Base-by-base conservation (phyloP, 2,797 vertebrate genomes). In the Cirrhinus mrigala region DNA sequence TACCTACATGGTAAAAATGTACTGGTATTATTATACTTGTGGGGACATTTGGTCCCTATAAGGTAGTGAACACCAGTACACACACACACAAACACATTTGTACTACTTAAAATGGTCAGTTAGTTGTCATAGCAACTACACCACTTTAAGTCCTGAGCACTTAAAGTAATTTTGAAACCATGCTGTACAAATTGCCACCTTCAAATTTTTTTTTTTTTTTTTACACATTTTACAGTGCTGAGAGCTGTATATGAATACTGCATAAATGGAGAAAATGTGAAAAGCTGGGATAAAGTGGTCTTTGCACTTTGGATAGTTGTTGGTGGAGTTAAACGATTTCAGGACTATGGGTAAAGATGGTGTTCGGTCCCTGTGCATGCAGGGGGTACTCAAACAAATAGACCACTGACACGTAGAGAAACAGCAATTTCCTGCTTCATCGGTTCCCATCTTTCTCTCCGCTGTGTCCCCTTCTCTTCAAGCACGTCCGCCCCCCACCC, bases 371-470 rank as follows among this genome's bases (percentile, higher is more conserved):
- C 58, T 27, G 78, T 76, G 66, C 40, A 71, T 86, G 44, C 60
- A 58, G 48, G 64, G 40, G 64, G 40, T 54, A 33, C 73, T 79
- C 83, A 83, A 85, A 86, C 44, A 87, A 86, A 87, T 22, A 81
- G 50, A 82, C 54, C 70, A 40, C 60, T 68, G 69, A 75, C 81
- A 83, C 44, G 27, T 29, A 60, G 76, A 79, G 85, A 90, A 88
- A 86, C 87, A 70, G 68, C 84, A 87, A 88, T 91, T 91, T 91
- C 87, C 86, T 88, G 85, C 88, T 87, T 87, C 85, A 89, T 88
- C 86, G 75, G 81, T 86, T 88, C 71, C 76, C n/a, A 69, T 79
- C 80, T 60, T 78, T 89, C 70, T 77, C 71, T 82, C 74, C 2
- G 20, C 75, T 68, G 62, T 74, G 52, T 60, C 77, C 76, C 29